Evolutionary conservation across 2,888 invertebrate species (phyloP).

Genomic region (Lycaena phlaeas): DNA sequence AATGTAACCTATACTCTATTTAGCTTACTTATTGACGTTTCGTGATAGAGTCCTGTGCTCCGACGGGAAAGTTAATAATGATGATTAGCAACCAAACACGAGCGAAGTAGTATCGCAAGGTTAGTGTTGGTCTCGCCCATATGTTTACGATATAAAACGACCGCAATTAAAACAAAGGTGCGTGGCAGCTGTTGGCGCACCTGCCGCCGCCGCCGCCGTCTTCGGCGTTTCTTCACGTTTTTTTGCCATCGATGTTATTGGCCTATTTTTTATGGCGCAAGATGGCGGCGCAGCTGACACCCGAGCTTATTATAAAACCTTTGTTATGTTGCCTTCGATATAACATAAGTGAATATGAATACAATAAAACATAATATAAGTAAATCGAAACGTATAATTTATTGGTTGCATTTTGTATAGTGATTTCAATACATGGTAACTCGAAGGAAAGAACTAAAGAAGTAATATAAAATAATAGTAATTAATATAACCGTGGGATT

Average conservation of each 20-base stretch:
- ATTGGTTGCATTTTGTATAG: no score
- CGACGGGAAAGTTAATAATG: no score
- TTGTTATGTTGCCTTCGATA: constrained; percentile 26
- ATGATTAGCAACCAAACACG: background rate
- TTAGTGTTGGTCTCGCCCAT: background rate
- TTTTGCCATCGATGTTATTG: constrained; percentile 63
- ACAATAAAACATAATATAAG: no score
- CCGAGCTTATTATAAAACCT: constrained; percentile 30
- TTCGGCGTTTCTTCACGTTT: constrained; percentile 64
- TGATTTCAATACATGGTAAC: no score
- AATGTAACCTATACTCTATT: no score
- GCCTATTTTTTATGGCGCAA: constrained; percentile 72
- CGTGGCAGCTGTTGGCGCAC: constrained; percentile 65
- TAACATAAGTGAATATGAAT: background rate
- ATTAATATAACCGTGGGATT: no score
- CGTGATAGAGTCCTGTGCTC: no score
- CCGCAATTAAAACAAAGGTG: constrained; percentile 67
- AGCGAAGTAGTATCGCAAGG: background rate
- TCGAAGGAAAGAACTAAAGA: no score
- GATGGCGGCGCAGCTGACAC: constrained; percentile 59
- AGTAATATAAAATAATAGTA: no score
- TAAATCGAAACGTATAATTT: no score
- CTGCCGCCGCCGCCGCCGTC: constrained; percentile 68
- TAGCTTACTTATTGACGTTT: no score
- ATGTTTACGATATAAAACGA: background rate